Evolutionary conservation across 1,140 invertebrate species (phyloP), one percentile per base, ranked within the genome.

Genomic region (Atta texana): DNA sequence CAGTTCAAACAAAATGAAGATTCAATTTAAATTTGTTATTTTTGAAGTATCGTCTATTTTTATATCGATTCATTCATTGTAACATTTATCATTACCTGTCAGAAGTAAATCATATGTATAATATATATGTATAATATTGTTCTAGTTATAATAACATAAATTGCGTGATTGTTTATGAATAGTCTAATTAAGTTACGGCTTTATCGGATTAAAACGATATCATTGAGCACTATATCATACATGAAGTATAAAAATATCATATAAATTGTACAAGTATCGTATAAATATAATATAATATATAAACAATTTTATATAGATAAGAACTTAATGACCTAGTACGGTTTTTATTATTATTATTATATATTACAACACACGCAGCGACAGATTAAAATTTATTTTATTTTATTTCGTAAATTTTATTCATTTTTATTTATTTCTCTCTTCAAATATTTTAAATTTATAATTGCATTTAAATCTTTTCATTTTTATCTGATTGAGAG

Each of bases 21-120:
- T 1, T 68, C 6, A 1, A 24, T 39, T n/a, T 34, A 4, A 34
- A 16, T 4, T 31, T 18, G 8, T 39, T 44, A 44, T 69, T n/a
- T 3, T 6, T 24, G 24, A 28, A 53, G 18, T 74, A 34, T 74
- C 28, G 12, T 72, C 24, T 24, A 53, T 72, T 72, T 31, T 49
- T 16, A 16, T 2, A 31, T 24, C 14, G 7, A 21, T 34, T 21
- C 6, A 49, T 53, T 51, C 44, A 28, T 74, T 55, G 1, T 31
- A 53, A 31, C 24, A 53, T 72, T 72, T 8, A 55, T 74, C 28
- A 74, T 53, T 72, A 69, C 8, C 8, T n/a, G 51, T 55, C 24
- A 55, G 5, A 74, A 18, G 18, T 74, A 74, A 74, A 55, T 16
- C 51, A 74, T 18, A 51, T 74, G 51, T 31, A 16, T 18, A 34